Percentiles rank a stretch among this genome's conserved stretches.
Conservation (phyloP, 2,888 invertebrate species). For the Aproaerema taeniolella region DNA sequence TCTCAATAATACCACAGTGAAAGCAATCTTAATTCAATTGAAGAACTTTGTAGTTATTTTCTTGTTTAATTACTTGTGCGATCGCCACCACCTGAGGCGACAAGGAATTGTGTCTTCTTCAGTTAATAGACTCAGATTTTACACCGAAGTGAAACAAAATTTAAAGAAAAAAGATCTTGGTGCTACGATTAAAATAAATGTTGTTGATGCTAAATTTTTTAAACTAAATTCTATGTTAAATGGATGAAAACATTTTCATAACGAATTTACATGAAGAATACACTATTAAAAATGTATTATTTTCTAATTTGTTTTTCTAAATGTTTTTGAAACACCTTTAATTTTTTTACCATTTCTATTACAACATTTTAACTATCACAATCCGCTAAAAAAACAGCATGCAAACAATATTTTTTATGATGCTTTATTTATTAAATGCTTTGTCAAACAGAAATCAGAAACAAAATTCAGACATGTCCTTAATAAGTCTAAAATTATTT, state of each 20-base stretch:
- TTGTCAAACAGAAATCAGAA: no score
- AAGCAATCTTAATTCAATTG: neutral
- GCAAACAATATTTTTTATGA: no score
- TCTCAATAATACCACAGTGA: neutral
- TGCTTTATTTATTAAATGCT: no score
- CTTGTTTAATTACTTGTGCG: neutral
- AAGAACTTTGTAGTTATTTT: neutral
- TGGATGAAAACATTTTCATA: neutral
- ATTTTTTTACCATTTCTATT: no score
- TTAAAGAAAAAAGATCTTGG: no score
- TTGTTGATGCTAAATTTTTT: neutral
- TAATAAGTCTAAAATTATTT: no score
- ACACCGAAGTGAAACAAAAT: neutral
- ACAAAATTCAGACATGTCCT: no score
- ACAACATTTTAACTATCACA: no score
- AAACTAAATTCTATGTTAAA: neutral
- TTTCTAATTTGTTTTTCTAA: no score
- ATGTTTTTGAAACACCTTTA: no score
- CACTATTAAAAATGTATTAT: neutral
- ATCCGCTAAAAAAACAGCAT: no score
- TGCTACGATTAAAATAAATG: no score
- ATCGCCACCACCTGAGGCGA: neutral
- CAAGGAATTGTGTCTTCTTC: conserved; percentile 1
- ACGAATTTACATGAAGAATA: neutral
- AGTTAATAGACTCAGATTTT: neutral